A percentile compares a stretch with the other conserved stretches of the same genome.
Evolutionary conservation across 2,888 invertebrate genomes (phyloP).

Genomic region (Eilema griseolum): DNA sequence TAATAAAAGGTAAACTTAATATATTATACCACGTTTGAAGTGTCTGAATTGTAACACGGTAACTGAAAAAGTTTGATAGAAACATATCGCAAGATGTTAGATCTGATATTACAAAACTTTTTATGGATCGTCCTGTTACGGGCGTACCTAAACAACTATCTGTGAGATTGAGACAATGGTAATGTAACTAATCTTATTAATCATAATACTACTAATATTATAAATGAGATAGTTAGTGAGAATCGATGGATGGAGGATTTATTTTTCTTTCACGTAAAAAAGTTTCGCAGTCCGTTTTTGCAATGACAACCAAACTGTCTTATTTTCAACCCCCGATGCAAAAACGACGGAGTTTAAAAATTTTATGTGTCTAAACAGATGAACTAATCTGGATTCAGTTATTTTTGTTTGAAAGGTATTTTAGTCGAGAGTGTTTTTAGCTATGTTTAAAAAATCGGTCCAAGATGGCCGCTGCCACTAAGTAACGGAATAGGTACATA

Average conservation of each 20-base stretch:
- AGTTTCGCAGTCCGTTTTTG: neutral
- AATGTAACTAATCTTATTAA: neutral
- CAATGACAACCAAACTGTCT: neutral
- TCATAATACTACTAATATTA: neutral
- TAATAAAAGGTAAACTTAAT: constrained; percentile 2
- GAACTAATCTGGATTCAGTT: too few relatives aligned
- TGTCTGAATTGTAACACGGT: constrained; percentile 1
- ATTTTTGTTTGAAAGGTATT: too few relatives aligned
- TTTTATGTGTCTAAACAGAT: too few relatives aligned
- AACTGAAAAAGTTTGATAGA: constrained; percentile 39
- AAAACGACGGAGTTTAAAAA: too few relatives aligned
- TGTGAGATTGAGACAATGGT: neutral
- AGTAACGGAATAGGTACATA: too few relatives aligned
- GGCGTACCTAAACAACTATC: constrained; percentile 43
- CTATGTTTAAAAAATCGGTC: too few relatives aligned
- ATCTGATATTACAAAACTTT: constrained; percentile 49
- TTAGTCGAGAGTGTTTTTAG: too few relatives aligned
- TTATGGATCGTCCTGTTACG: constrained; percentile 37
- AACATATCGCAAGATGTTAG: constrained; percentile 33
- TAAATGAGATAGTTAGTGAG: neutral
- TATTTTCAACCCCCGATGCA: too few relatives aligned
- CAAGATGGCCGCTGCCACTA: too few relatives aligned
- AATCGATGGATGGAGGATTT: neutral
- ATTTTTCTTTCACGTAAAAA: neutral
- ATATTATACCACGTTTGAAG: constrained; percentile 31